Evolutionary conservation across 2,113 vertebrate genomes (phyloP).

Genomic region (Lycaon pictus): DNA sequence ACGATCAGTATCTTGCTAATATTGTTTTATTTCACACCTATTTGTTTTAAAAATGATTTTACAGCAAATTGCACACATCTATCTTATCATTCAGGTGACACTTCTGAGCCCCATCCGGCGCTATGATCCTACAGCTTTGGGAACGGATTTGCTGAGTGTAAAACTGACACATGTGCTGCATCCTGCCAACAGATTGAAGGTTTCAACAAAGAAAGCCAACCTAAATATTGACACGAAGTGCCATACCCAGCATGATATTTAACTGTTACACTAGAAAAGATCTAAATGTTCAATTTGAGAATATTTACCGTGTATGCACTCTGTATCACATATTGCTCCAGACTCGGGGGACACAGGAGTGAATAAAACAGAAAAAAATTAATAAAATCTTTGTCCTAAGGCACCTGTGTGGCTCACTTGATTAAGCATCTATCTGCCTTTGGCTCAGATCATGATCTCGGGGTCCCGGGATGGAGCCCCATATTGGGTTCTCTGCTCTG

Average conservation of each 20-base stretch:
- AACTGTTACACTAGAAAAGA: neutral
- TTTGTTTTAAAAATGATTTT: neutral
- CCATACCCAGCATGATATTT: neutral
- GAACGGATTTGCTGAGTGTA: neutral
- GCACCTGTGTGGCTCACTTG: no score
- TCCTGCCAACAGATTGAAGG: neutral
- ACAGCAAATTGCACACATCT: slow-evolving; percentile 39
- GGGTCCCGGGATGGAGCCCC: no score
- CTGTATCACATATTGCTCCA: neutral
- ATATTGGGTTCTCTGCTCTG: no score
- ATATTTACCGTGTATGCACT: neutral
- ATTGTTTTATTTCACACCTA: neutral
- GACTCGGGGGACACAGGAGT: neutral
- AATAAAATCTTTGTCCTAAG: neutral
- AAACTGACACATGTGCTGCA: rapidly evolving
- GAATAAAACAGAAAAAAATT: neutral
- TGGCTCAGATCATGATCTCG: no score
- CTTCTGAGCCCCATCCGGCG: neutral
- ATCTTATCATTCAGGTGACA: neutral
- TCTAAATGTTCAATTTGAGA: neutral
- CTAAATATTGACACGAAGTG: neutral
- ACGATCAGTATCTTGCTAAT: neutral
- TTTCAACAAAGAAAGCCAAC: neutral
- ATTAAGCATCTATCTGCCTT: no score
- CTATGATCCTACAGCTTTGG: neutral